A percentile compares a stretch with the other conserved stretches of the same genome.
Evolutionary conservation across 2,797 vertebrate species (phyloP).

Genomic region (Xenopus petersii): DNA sequence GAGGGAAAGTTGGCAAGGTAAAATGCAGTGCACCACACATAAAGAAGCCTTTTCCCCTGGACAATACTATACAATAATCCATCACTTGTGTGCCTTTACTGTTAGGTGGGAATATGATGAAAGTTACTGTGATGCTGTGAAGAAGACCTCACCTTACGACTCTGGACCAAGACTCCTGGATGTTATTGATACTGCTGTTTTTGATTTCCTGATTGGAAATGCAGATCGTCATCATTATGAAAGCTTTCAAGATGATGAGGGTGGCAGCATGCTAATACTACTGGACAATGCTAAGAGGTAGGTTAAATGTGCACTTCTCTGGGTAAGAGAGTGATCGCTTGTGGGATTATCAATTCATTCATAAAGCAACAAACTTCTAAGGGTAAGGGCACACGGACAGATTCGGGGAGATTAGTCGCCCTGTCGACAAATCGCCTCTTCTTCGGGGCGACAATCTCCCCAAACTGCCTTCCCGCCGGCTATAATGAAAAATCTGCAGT

Average conservation of each 20-base stretch:
- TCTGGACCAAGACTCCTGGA: constrained; percentile 90
- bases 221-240: constrained; percentile 97
- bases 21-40: background rate
- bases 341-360: no score
- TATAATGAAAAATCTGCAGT: no score
- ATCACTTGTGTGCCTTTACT: background rate
- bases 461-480: no score
- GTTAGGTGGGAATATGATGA: constrained; percentile 96
- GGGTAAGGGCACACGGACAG: no score
- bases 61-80: no score
- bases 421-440: no score
- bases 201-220: constrained; percentile 95
- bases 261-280: constrained; percentile 96
- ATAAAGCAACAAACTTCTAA: no score
- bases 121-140: constrained; percentile 95
- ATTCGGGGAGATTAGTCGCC: no score
- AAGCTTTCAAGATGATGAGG: constrained; percentile 96
- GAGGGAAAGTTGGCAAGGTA: constrained; percentile 97
- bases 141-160: constrained; percentile 94
- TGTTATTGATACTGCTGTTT: constrained; percentile 91
- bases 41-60: no score
- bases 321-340: no score
- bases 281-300: constrained; percentile 97
- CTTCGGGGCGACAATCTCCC: no score
- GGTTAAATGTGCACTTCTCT: no score